Evolutionary conservation across 1,140 invertebrate genomes (phyloP).

Genomic region (Pseudomyrmex pallidus): DNA sequence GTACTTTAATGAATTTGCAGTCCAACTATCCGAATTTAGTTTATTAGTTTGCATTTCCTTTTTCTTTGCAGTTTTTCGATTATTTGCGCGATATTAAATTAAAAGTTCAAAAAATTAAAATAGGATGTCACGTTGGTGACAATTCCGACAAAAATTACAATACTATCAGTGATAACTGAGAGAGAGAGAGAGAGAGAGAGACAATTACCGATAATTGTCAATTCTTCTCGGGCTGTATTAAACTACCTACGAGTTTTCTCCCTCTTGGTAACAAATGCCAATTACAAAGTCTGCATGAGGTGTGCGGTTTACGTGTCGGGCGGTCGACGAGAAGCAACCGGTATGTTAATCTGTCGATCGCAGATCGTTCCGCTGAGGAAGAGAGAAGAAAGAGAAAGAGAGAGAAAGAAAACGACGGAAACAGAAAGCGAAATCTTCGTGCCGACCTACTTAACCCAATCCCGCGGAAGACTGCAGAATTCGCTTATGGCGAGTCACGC

Average conservation of each 20-base stretch:
- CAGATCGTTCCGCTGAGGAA: slow-evolving; percentile 28
- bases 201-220: slow-evolving; percentile 57
- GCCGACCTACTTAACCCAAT: slow-evolving; percentile 56
- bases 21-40: not conserved
- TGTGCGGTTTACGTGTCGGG: slow-evolving; percentile 48
- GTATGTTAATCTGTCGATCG: slow-evolving; percentile 49
- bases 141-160: slow-evolving; percentile 48
- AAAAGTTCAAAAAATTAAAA: not conserved
- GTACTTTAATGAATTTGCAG: slow-evolving; percentile 43
- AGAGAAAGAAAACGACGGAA: slow-evolving; percentile 26
- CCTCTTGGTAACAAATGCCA: slow-evolving; percentile 53
- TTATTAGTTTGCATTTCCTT: not conserved
- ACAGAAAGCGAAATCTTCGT: slow-evolving; percentile 36
- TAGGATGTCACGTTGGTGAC: slow-evolving; percentile 37
- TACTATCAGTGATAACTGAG: slow-evolving; percentile 35
- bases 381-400: slow-evolving; percentile 31
- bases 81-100: not conserved
- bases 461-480: slow-evolving; percentile 39
- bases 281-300: slow-evolving; percentile 53
- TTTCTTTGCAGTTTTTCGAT: not conserved
- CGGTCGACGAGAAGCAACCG: not conserved
- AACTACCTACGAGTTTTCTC: slow-evolving; percentile 17
- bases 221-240: slow-evolving; percentile 30
- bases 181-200: not conserved
- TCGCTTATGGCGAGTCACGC: slow-evolving; percentile 60